Percentiles rank a stretch among this genome's conserved stretches.
phyloP scores from a whole-genome alignment of 2,113 vertebrate species.

The Lynx canadensis region DNA sequence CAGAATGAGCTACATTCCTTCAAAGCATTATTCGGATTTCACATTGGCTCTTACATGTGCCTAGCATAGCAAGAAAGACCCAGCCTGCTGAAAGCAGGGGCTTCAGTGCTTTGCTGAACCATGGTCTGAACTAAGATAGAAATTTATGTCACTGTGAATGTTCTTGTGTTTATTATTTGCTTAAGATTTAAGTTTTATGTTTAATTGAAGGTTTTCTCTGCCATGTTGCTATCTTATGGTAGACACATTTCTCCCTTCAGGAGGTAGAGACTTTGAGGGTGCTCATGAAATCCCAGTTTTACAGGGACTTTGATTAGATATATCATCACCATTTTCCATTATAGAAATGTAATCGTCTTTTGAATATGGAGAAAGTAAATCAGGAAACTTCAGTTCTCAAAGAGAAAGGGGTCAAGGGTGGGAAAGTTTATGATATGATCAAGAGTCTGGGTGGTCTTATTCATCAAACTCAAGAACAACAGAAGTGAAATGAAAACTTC shows the following conservation, averaged over 20 bases:
- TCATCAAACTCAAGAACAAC: background rate
- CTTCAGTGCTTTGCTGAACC: background rate
- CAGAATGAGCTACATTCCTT: conserved; percentile 55
- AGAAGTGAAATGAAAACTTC: background rate
- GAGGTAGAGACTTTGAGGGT: background rate
- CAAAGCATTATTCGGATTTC: conserved; percentile 62
- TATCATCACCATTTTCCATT: background rate
- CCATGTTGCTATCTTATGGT: background rate
- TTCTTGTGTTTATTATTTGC: background rate
- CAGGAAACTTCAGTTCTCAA: background rate
- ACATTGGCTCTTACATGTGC: background rate
- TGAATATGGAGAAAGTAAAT: conserved; percentile 49
- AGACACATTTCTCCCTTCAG: conserved; percentile 2
- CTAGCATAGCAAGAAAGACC: conserved; percentile 46
- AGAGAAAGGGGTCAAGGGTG: background rate
- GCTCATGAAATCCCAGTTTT: conserved; percentile 12
- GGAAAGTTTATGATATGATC: background rate
- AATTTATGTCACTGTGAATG: background rate
- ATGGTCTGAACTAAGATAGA: background rate
- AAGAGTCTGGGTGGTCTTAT: background rate
- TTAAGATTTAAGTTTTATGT: background rate
- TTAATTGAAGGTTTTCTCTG: background rate
- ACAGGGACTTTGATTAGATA: background rate
- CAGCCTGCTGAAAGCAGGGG: background rate
- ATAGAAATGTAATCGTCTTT: background rate